Conservation (phyloP, 2,888 invertebrate genomes). For the Conchocele bisecta region DNA sequence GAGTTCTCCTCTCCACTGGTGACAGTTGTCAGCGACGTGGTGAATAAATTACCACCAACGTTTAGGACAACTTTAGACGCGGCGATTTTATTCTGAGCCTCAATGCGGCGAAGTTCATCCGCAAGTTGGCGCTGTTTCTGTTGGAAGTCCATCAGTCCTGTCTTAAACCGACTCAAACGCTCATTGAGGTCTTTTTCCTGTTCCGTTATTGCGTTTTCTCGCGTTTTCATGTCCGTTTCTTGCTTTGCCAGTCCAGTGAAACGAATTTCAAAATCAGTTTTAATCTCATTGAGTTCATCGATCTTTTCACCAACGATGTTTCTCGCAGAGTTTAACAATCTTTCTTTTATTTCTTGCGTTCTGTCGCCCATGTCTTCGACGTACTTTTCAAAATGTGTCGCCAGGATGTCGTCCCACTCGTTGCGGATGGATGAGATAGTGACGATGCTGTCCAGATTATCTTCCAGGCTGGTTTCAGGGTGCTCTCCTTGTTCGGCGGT, state of each 20-base stretch:
- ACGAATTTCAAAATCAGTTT: conserved; percentile 36
- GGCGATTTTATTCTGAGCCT: conserved; percentile 55
- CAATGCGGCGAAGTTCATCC: conserved; percentile 53
- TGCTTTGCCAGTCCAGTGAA: conserved; percentile 29
- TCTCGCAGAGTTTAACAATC: conserved; percentile 35
- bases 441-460: conserved; percentile 40
- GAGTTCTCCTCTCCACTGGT: conserved; percentile 58
- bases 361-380: conserved; percentile 27
- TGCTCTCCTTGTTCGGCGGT: too few relatives aligned
- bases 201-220: conserved; percentile 27
- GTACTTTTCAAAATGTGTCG: conserved; percentile 32
- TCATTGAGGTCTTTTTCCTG: conserved; percentile 25
- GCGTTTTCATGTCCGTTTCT: conserved; percentile 12
- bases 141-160: conserved; percentile 49
- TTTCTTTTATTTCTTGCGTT: conserved; percentile 22
- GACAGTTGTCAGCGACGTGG: conserved; percentile 65
- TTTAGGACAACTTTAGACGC: conserved; percentile 65
- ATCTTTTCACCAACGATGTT: conserved; percentile 42
- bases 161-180: conserved; percentile 37
- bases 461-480: too few relatives aligned
- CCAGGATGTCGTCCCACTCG: conserved; percentile 44
- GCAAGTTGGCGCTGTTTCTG: conserved; percentile 49
- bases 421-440: conserved; percentile 47
- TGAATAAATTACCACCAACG: conserved; percentile 64
- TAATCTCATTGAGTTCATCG: conserved; percentile 27